Conservation (phyloP, 2,888 invertebrate species). For the Troilus luridus region DNA sequence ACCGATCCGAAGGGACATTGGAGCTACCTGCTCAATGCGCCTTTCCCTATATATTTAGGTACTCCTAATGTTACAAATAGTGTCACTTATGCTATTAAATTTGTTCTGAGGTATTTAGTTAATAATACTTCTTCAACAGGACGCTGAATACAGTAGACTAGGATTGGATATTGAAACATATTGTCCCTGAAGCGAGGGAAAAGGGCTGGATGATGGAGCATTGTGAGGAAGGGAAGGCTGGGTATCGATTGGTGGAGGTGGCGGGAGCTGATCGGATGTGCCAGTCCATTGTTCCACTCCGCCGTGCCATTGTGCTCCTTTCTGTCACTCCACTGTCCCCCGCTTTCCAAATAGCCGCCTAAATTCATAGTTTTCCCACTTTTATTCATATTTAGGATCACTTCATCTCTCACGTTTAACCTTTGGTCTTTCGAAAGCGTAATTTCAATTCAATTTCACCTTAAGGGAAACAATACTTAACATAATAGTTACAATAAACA, state of each 20-base stretch:
- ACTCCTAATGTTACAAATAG: too few relatives aligned
- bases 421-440: too few relatives aligned
- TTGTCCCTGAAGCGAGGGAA: background rate
- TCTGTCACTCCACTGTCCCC: constrained; percentile 13
- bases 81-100: too few relatives aligned
- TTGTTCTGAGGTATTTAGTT: too few relatives aligned
- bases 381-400: background rate
- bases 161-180: background rate
- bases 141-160: background rate
- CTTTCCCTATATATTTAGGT: too few relatives aligned
- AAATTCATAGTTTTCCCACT: background rate
- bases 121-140: too few relatives aligned
- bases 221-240: constrained; percentile 15
- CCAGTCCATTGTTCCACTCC: background rate
- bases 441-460: too few relatives aligned
- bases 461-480: too few relatives aligned
- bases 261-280: constrained; percentile 10
- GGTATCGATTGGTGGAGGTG: constrained; percentile 17
- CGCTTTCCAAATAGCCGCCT: background rate
- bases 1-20: too few relatives aligned
- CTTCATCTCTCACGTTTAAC: background rate
- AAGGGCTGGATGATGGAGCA: constrained; percentile 24
- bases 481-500: too few relatives aligned
- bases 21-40: too few relatives aligned
- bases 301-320: background rate